Percentiles rank a stretch among this genome's conserved stretches.
Conservation (phyloP, 2,113 vertebrate genomes). For the Desmodus rotundus region DNA sequence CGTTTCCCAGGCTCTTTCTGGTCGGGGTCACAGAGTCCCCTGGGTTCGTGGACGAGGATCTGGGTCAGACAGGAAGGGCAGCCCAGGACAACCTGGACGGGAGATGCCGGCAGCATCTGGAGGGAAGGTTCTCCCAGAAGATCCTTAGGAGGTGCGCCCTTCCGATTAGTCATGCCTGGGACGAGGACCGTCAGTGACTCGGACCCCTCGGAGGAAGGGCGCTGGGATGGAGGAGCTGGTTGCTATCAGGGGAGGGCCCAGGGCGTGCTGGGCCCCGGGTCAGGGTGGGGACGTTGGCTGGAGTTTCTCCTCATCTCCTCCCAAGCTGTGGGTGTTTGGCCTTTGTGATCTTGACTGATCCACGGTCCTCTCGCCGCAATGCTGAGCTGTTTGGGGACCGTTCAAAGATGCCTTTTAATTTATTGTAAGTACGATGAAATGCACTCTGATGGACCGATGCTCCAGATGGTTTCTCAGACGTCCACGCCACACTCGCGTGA, state of each 20-base stretch:
- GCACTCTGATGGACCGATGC: rapidly evolving
- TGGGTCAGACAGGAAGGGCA: not conserved
- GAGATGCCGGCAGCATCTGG: not conserved
- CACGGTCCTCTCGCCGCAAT: rapidly evolving
- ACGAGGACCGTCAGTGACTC: rapidly evolving
- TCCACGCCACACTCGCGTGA: rapidly evolving
- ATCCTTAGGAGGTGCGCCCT: not conserved
- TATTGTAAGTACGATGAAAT: not conserved
- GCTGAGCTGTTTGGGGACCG: not conserved
- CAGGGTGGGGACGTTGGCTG: rapidly evolving
- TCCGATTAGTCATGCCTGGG: not conserved
- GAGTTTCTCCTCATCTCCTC: not conserved
- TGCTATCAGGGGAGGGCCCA: rapidly evolving
- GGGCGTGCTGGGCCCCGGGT: rapidly evolving
- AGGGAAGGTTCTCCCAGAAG: not conserved
- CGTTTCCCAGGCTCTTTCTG: not conserved
- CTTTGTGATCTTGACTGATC: not conserved
- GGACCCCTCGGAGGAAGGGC: not conserved
- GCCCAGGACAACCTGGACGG: not conserved
- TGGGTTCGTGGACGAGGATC: not conserved
- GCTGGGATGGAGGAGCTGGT: rapidly evolving
- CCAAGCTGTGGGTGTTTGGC: not conserved
- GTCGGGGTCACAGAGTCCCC: rapidly evolving
- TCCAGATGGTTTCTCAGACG: rapidly evolving
- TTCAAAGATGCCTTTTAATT: not conserved